Evolutionary conservation across 1,140 invertebrate species (phyloP).

Genomic region (Philotrypesis tridentata): DNA sequence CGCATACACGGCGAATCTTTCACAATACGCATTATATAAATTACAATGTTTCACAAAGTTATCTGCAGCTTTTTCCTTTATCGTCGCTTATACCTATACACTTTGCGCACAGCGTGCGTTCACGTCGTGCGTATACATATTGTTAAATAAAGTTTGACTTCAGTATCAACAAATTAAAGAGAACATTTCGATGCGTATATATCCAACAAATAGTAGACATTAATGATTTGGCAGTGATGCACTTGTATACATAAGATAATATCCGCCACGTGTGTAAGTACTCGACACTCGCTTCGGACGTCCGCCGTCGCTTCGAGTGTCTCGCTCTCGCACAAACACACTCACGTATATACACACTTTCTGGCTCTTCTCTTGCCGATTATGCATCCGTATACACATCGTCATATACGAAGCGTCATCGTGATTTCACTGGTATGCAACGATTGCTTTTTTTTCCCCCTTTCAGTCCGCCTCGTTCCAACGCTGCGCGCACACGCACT

Average conservation of each 20-base stretch:
- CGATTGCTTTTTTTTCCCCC: not conserved
- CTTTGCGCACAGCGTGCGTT: not conserved
- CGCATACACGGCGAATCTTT: not conserved
- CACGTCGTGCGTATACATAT: too few relatives aligned
- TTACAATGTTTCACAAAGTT: conserved; percentile 32
- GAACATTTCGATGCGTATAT: not conserved
- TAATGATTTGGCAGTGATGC: conserved; percentile 24
- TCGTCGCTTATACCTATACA: conserved; percentile 6
- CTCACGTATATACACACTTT: too few relatives aligned
- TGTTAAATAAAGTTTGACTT: conserved; percentile 3
- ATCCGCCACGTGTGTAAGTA: not conserved
- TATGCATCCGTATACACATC: not conserved
- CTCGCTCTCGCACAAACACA: not conserved
- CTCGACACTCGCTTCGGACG: conserved; percentile 3
- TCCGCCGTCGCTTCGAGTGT: conserved; percentile 24
- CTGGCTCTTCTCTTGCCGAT: too few relatives aligned
- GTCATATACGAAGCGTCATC: not conserved
- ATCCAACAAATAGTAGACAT: not conserved
- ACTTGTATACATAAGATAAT: not conserved
- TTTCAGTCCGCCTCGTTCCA: too few relatives aligned
- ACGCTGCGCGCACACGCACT: not conserved
- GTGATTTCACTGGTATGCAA: not conserved
- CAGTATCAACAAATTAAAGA: not conserved
- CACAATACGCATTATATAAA: too few relatives aligned
- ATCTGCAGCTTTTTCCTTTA: too few relatives aligned